phyloP scores from a whole-genome alignment of 1,140 invertebrate species.

The Steinernema khuongi region DNA sequence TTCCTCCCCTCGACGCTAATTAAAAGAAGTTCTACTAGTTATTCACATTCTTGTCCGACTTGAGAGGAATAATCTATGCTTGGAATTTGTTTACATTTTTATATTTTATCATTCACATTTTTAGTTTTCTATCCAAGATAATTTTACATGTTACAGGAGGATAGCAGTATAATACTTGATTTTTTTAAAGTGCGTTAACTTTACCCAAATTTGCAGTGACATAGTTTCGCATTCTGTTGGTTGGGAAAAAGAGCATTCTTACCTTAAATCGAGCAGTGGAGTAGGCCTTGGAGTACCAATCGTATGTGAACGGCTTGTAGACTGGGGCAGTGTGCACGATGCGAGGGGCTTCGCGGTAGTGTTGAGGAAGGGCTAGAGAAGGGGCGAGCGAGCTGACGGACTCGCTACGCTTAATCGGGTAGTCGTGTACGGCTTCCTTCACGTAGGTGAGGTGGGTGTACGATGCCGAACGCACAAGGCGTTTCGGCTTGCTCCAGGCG shows the following conservation, averaged over 20 bases:
- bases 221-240: too few relatives aligned
- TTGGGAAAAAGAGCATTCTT: constrained; percentile 11
- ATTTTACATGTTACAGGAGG: too few relatives aligned
- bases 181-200: too few relatives aligned
- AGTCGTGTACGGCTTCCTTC: constrained; percentile 53
- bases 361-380: constrained; percentile 54
- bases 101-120: too few relatives aligned
- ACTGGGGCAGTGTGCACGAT: constrained; percentile 58
- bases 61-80: too few relatives aligned
- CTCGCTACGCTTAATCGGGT: constrained; percentile 49
- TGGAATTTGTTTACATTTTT: too few relatives aligned
- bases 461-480: constrained; percentile 52
- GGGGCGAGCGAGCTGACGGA: constrained; percentile 56
- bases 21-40: too few relatives aligned
- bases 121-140: neutral
- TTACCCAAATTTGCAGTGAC: too few relatives aligned
- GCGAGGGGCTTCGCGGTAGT: constrained; percentile 55
- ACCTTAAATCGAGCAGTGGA: constrained; percentile 44
- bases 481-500: constrained; percentile 57
- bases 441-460: constrained; percentile 58
- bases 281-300: constrained; percentile 53
- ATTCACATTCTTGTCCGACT: too few relatives aligned
- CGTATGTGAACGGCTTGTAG: constrained; percentile 54
- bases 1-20: too few relatives aligned
- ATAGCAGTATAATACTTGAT: too few relatives aligned